Base-by-base conservation (phyloP, 2,113 vertebrate genomes). In the Ovibos moschatus region DNA sequence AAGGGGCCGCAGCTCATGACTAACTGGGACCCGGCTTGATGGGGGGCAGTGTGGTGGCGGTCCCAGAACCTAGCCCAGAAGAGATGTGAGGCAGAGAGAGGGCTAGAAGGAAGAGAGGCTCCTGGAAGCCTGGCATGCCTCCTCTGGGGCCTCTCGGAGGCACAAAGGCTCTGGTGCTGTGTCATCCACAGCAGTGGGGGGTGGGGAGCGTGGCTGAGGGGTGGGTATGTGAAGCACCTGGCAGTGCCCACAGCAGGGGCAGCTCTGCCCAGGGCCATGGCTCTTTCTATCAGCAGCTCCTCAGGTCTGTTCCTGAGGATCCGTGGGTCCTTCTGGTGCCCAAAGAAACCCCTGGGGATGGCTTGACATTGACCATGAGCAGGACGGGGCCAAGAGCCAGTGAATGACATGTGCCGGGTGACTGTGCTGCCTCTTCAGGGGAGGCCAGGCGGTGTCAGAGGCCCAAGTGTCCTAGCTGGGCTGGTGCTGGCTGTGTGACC, bases 241-340 rank as follows among this genome's bases (percentile, higher is more conserved):
- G 28, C 30, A 11, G 43, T 81, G 43, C 51, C 83, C 36, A 25
- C 15, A 3, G 71, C 45, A 86, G 12, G 21, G 36, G 36, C 47
- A 55, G 55, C 17, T 81, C 14, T 67, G 58, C 14, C 25, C 0
- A 0, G 4, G 36, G 27, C 30, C 17, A 0, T 0, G 17, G 3
- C 47, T 7, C 21, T n/a, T 64, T 50, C 45, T 13, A 0, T 64
- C 19, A 43, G 45, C 36, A 19, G 17, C 47, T 55, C 28, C 57
- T 85, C 47, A 86, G 60, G 8, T 33, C 25, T 40, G 64, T 36
- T 79, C 15, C 16, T 16, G 28, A 47, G 62, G 9, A 36, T 62
- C 45, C 2, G 0, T 28, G 21, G 83, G 19, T 12, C 53, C 33
- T 53, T 30, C 28, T 21, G 7, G 4, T n/a, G 51, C 10, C 74